Evolutionary conservation across 2,113 vertebrate species (phyloP).

Genomic region (Daboia siamensis): DNA sequence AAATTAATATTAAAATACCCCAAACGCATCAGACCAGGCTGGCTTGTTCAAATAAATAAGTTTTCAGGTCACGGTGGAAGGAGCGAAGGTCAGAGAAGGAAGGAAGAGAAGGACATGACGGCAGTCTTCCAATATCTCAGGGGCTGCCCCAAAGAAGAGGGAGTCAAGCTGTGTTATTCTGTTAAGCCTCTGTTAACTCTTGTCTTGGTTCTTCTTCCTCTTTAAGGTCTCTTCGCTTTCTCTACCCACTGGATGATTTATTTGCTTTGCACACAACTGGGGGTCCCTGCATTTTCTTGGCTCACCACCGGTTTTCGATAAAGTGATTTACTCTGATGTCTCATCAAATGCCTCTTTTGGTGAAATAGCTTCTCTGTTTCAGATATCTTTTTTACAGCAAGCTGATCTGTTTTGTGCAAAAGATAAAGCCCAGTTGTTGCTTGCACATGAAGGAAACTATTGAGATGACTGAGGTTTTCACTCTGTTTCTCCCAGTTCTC

Average conservation of each 20-base stretch:
- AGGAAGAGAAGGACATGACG: background rate
- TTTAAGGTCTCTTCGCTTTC: background rate
- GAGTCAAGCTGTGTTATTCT: background rate
- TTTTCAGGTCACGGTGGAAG: no score
- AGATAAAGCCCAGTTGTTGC: constrained; percentile 21
- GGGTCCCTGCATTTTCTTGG: background rate
- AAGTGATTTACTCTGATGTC: constrained; percentile 2
- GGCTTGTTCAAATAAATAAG: no score
- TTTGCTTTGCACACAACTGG: background rate
- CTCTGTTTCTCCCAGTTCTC: background rate
- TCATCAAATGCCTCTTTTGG: constrained; percentile 18
- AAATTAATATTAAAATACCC: no score
- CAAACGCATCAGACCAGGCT: no score
- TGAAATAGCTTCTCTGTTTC: constrained; percentile 15
- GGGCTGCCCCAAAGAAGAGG: background rate
- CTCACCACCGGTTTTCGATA: constrained; percentile 1
- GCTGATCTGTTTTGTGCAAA: background rate
- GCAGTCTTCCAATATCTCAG: background rate
- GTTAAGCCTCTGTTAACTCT: background rate
- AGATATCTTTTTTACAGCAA: constrained; percentile 4
- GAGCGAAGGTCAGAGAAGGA: no score
- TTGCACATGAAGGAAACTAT: background rate
- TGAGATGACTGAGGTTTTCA: background rate
- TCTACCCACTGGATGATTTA: background rate
- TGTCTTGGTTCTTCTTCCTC: background rate